Evolutionary conservation across 2,113 vertebrate species (phyloP), one percentile per base, ranked within the genome.

Genomic region (Cyanocitta stelleri): DNA sequence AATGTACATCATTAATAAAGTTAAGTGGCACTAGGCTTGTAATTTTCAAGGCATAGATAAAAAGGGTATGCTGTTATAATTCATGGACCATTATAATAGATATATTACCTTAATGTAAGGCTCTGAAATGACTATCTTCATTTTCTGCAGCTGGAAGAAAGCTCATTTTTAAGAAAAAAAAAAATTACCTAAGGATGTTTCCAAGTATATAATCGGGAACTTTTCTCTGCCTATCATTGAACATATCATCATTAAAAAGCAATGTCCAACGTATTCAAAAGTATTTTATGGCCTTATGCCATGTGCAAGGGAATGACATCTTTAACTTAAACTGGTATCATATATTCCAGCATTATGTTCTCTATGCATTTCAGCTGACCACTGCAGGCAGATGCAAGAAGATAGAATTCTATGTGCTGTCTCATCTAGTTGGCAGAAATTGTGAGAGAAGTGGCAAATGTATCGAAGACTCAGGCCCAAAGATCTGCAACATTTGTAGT

Each of bases 1-100:
- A 96, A 95, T 75, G 91, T 96, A 91, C 62, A 82, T 85, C 74
- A 80, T 94, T 97, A 96, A 93, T 68, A 79, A 96, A 96, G 72
- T 96, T 94, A 97, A 97, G 74, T 88, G 81, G 78, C 72, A 91
- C 41, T 69, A 58, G 35, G 72, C 73, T 92, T 92, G 83, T 84
- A 95, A 95, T 96, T 96, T 97, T 92, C 91, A 85, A 95, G 56
- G 68, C 73, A 95, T 30, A 89, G 86, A 92, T 84, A 95, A 59
- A 93, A 95, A 92, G 87, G 48, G 11, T 96, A 82, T 51, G 32
- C 82, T 93, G 48, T 80, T 95, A 77, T 96, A 95, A 96, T 95
- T 95, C 80, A 84, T 63, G 49, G 88, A 52, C 74, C 80, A 91
- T 95, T 96, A 93, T 86, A 90, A 92, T 62, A 95, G 67, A 82